Evolutionary conservation across 2,113 vertebrate genomes (phyloP).

Genomic region (Bos indicus): DNA sequence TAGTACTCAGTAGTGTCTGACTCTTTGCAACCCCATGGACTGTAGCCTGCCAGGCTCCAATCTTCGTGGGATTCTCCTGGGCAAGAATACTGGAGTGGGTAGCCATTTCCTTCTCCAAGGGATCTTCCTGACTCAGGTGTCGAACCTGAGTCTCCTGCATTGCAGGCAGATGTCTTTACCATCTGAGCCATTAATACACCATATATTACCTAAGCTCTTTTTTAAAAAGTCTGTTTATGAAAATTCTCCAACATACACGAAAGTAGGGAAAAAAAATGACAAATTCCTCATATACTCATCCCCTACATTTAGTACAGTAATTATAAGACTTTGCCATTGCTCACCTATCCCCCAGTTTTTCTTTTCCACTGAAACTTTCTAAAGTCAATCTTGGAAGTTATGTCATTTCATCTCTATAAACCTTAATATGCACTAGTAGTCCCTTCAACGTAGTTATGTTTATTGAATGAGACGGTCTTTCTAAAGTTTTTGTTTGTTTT

Average conservation of each 20-base stretch:
- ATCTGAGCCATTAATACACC: background rate
- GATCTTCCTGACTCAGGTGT: background rate
- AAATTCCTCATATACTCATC: background rate
- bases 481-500: background rate
- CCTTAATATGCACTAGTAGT: background rate
- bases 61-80: background rate
- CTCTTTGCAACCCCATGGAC: background rate
- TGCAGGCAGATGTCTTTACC: background rate
- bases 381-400: background rate
- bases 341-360: background rate
- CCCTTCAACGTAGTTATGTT: background rate
- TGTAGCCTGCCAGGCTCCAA: background rate
- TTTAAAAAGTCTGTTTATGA: background rate
- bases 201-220: background rate
- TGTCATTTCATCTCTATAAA: background rate
- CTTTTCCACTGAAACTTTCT: background rate
- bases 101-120: background rate
- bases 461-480: background rate
- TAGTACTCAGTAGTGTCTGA: background rate
- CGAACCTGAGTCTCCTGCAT: background rate
- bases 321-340: background rate
- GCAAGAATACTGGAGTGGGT: background rate
- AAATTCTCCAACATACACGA: background rate
- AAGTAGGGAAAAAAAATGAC: background rate
- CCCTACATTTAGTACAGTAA: background rate